Conservation (phyloP, 2,888 invertebrate species). For the Cerastis rubricosa region DNA sequence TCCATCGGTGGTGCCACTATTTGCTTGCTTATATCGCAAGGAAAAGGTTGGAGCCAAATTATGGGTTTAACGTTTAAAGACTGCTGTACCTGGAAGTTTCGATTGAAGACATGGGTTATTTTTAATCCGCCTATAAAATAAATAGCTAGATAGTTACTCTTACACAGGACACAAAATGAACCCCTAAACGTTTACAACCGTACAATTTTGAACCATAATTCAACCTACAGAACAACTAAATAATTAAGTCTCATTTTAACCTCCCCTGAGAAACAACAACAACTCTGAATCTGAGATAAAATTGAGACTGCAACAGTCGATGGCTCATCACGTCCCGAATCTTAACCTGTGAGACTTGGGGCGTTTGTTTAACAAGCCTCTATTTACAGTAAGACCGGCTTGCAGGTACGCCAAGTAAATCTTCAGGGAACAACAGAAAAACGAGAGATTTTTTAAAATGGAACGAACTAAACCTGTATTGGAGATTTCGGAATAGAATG, state of each 20-base stretch:
- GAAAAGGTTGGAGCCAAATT: not conserved
- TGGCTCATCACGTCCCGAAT: conserved; percentile 66
- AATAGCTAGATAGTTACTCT: not conserved
- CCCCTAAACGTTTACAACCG: not conserved
- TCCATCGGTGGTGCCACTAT: not conserved
- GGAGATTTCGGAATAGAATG: not conserved
- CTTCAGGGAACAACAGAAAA: conserved; percentile 67
- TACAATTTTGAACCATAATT: not conserved
- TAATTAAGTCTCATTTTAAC: conserved; percentile 24
- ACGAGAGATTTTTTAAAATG: conserved; percentile 48
- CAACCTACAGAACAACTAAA: not conserved
- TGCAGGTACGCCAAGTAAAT: conserved; percentile 65
- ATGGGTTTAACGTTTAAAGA: not conserved
- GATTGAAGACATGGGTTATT: not conserved
- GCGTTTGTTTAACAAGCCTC: conserved; percentile 70
- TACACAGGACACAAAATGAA: not conserved
- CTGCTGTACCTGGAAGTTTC: not conserved
- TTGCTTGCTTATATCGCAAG: not conserved
- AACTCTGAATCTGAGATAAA: conserved; percentile 41
- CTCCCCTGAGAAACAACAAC: conserved; percentile 17
- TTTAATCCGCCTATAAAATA: not conserved
- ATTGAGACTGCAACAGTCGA: conserved; percentile 51
- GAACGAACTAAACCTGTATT: conserved; percentile 6
- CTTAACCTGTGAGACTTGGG: conserved; percentile 58
- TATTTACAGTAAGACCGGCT: conserved; percentile 62